These are phyloP conservation scores for Syritta pipiens DNA, from an alignment of 2,888 invertebrate species.

Conservation along the genomic window DNA sequence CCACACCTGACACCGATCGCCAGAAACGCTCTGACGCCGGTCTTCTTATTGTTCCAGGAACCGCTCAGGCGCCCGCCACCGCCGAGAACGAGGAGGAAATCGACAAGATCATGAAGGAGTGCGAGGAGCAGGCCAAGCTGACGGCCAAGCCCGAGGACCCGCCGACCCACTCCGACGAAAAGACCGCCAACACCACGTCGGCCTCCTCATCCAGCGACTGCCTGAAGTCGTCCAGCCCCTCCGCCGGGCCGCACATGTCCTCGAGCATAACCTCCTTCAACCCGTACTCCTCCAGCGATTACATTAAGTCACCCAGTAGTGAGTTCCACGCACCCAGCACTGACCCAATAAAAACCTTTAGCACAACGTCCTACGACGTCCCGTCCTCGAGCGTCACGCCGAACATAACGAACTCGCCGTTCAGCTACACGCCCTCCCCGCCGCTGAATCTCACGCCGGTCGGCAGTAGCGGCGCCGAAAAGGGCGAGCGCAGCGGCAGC, in stretches of 20 bases:
- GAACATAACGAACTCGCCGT: slow-evolving; percentile 73
- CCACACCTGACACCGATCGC: slow-evolving; percentile 64
- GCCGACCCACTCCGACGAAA: slow-evolving; percentile 37
- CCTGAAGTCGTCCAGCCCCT: slow-evolving; percentile 78
- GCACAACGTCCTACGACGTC: slow-evolving; percentile 79
- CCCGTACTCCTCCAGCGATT: slow-evolving; percentile 79
- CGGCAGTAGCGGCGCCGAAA: slow-evolving; percentile 59
- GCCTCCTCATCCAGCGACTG: slow-evolving; percentile 78
- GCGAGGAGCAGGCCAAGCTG: slow-evolving; percentile 75
- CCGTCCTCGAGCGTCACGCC: slow-evolving; percentile 76
- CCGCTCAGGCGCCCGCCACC: slow-evolving; percentile 56
- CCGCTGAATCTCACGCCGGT: slow-evolving; percentile 75
- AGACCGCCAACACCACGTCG: slow-evolving; percentile 74
- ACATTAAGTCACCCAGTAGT: slow-evolving; percentile 79
- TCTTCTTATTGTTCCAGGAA: slow-evolving; percentile 76
- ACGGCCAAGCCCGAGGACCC: slow-evolving; percentile 43
- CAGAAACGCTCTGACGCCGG: slow-evolving; percentile 72
- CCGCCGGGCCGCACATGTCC: slow-evolving; percentile 75
- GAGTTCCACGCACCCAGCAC: slow-evolving; percentile 78
- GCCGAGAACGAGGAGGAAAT: slow-evolving; percentile 75
- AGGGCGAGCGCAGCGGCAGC: slow-evolving; percentile 73
- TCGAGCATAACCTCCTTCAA: slow-evolving; percentile 79
- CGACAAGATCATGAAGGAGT: slow-evolving; percentile 78
- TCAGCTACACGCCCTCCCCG: slow-evolving; percentile 75
- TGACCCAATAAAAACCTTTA: slow-evolving; percentile 79